Conservation (phyloP, 2,113 vertebrate species). For the Spilogale gracilis region DNA sequence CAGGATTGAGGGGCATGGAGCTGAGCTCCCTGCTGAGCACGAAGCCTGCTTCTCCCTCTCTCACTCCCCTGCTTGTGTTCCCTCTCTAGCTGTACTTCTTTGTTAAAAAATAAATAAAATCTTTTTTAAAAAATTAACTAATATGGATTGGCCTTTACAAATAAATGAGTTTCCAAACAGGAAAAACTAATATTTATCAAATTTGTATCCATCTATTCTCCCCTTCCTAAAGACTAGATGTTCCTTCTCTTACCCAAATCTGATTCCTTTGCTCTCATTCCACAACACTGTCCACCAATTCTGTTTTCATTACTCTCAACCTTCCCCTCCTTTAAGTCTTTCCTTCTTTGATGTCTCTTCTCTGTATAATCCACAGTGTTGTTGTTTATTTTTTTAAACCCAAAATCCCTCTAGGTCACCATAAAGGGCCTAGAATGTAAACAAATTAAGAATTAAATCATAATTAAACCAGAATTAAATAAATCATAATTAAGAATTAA, state of each 20-base stretch:
- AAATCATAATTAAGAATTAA: neutral
- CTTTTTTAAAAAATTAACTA: neutral
- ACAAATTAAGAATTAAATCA: conserved; percentile 24
- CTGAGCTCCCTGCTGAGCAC: too few species aligned
- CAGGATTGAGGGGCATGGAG: too few species aligned
- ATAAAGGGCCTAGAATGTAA: neutral
- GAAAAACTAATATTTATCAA: conserved; percentile 18
- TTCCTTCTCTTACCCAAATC: neutral
- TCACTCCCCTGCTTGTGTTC: too few species aligned
- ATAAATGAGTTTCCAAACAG: neutral
- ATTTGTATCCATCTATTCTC: neutral
- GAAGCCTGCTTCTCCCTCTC: too few species aligned
- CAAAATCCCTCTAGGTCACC: neutral
- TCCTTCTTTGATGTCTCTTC: neutral
- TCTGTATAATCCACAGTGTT: neutral
- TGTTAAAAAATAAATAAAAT: too few species aligned
- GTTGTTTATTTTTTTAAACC: neutral
- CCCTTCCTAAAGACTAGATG: neutral
- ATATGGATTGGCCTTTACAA: neutral
- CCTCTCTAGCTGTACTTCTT: too few species aligned
- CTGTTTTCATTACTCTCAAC: conserved; percentile 10
- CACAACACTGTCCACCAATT: neutral
- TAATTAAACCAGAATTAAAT: too few species aligned
- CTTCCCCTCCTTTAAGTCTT: neutral
- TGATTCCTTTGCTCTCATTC: neutral